phyloP scores from a whole-genome alignment of 2,797 vertebrate genomes.

The Holocentrus rufus region DNA sequence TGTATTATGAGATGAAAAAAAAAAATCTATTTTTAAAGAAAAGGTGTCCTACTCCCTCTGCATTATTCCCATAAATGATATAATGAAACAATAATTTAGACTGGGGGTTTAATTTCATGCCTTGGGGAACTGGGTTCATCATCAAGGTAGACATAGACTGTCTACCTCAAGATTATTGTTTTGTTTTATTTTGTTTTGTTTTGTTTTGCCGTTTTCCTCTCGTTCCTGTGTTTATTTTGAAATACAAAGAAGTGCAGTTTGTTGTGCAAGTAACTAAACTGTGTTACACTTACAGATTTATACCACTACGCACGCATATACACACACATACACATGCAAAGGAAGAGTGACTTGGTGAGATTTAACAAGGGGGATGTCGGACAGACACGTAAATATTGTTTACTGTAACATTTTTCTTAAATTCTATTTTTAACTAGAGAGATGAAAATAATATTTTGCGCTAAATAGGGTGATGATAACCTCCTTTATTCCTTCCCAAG shows the following conservation, averaged over 20 bases:
- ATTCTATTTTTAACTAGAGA: background rate
- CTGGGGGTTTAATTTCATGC: background rate
- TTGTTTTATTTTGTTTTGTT: background rate
- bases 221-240: constrained; percentile 27
- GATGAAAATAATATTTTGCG: background rate
- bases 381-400: background rate
- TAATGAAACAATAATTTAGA: background rate
- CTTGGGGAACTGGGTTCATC: background rate
- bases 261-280: constrained; percentile 38
- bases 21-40: background rate
- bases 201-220: background rate
- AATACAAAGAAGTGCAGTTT: constrained; percentile 24
- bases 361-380: background rate
- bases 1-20: background rate
- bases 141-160: background rate
- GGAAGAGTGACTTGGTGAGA: background rate
- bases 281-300: constrained; percentile 22
- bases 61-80: background rate
- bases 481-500: background rate
- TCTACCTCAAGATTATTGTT: constrained; percentile 1
- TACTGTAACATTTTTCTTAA: background rate
- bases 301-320: constrained; percentile 13
- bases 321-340: constrained; percentile 1
- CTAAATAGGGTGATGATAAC: background rate
- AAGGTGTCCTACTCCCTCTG: background rate